Conservation (phyloP, 2,888 invertebrate species). For the Noctua pronuba region DNA sequence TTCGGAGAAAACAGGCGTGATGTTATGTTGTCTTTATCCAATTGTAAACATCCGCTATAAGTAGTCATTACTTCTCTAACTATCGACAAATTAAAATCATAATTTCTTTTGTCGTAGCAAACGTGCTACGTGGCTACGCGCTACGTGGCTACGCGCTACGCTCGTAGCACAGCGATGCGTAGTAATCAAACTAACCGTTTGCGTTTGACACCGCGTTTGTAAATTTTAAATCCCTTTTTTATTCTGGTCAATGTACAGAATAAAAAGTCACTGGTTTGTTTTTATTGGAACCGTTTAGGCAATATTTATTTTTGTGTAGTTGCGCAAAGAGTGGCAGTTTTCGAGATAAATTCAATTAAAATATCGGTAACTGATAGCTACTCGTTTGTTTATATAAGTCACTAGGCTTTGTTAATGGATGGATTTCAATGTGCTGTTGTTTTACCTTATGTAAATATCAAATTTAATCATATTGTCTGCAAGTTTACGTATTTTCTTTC, state of each 20-base stretch:
- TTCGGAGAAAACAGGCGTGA: neutral
- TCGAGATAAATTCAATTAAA: conserved; percentile 29
- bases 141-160: conserved; percentile 55
- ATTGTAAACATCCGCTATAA: neutral
- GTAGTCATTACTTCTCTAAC: neutral
- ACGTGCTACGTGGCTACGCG: conserved; percentile 61
- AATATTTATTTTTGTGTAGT: conserved; percentile 41
- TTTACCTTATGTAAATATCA: too few relatives aligned
- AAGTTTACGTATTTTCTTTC: neutral
- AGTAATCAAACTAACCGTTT: conserved; percentile 39
- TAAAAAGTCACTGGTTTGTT: conserved; percentile 32
- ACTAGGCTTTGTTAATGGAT: neutral
- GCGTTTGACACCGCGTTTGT: conserved; percentile 30
- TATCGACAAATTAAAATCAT: conserved; percentile 1
- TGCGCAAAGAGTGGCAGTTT: conserved; percentile 27
- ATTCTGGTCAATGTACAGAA: conserved; percentile 11
- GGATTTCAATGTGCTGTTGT: neutral
- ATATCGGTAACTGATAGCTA: neutral
- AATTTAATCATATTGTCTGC: neutral
- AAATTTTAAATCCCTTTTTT: conserved; percentile 45
- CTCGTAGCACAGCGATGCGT: conserved; percentile 51
- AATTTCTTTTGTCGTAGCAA: conserved; percentile 32
- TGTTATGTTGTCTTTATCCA: neutral
- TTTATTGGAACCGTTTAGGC: conserved; percentile 49
- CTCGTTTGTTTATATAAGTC: too few relatives aligned